These are phyloP conservation scores for Microdon myrmicae DNA, from an alignment of 2,888 invertebrate species.

Conservation along the genomic window DNA sequence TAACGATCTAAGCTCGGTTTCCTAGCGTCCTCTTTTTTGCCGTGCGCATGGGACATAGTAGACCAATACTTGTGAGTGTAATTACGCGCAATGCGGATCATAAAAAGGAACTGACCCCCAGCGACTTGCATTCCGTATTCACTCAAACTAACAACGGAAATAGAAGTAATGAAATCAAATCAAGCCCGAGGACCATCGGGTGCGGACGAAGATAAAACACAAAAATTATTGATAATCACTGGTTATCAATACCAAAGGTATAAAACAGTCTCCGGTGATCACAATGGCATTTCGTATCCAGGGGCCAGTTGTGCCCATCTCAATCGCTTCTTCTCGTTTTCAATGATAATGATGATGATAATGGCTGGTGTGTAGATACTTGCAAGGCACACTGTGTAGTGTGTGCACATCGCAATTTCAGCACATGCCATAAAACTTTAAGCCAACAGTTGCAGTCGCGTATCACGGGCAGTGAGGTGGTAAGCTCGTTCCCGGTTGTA, in stretches of 20 bases:
- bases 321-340: constrained; percentile 1
- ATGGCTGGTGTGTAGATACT: neutral
- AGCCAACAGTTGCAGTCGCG: constrained; percentile 5
- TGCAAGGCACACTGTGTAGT: neutral
- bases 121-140: constrained; percentile 30
- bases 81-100: constrained; percentile 39
- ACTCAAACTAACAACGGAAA: constrained; percentile 13
- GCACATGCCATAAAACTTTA: constrained; percentile 48
- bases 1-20: too few species aligned
- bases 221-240: constrained; percentile 48
- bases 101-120: constrained; percentile 30
- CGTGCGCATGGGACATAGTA: too few species aligned
- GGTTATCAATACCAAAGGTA: constrained; percentile 46
- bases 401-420: constrained; percentile 41
- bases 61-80: constrained; percentile 44
- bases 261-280: constrained; percentile 42
- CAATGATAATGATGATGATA: constrained; percentile 7
- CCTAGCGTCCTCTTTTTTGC: too few species aligned
- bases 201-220: constrained; percentile 21
- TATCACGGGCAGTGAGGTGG: neutral
- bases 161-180: neutral
- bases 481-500: constrained; percentile 1
- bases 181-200: neutral
- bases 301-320: constrained; percentile 1
- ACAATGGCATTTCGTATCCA: constrained; percentile 22